Base-by-base conservation (phyloP, 2,113 vertebrate genomes). In the Gasterosteus aculeatus region DNA sequence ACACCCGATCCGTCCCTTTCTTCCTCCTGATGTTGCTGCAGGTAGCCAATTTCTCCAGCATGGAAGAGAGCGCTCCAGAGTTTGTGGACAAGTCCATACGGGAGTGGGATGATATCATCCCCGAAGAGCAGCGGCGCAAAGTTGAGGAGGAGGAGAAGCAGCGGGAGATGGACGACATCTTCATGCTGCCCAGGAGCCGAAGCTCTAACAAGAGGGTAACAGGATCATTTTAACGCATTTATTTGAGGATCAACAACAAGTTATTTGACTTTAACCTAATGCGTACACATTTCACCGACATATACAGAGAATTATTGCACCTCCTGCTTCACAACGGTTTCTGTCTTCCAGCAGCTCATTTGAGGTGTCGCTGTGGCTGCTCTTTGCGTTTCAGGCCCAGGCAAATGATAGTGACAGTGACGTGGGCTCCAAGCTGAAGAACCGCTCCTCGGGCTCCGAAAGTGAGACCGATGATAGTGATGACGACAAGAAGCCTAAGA, bases 381-480 rank as follows among this genome's bases (percentile, higher is more conserved):
- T 57, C 16, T 62, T 7, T 16, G 31, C 16, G 11, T 15, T 72
- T 46, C 87, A 99, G 98, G 95, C 96, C 70, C 96, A 95, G 84
- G 94, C 97, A 59, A 99, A 99, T 42, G 98, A 99, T 78, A 99
- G 98, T 9, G 98, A 99, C 75, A 99, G 98, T 0, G 98, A 99
- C 51, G 94, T 95, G 3, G 97, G 97, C 75, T 96, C 97, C 18
- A 99, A 99, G 89, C 95, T 97, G 64, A 96, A 97, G 87, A 94
- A 97, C 86, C 95, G 94, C 14, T 97, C 98, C 0, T 99, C 98
- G 0, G 98, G 95, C 11, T 99, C 98, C 0, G 98, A 99, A 35
- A 99, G 97, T 0, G 98, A 99, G 87, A 97, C 97, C 0, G 98
- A 99, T 0, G 98, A 99, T 19, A 98, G 96, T 0, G 97, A 98